Conservation (phyloP, 1,140 invertebrate genomes). For the Hesperophylax magnus region DNA sequence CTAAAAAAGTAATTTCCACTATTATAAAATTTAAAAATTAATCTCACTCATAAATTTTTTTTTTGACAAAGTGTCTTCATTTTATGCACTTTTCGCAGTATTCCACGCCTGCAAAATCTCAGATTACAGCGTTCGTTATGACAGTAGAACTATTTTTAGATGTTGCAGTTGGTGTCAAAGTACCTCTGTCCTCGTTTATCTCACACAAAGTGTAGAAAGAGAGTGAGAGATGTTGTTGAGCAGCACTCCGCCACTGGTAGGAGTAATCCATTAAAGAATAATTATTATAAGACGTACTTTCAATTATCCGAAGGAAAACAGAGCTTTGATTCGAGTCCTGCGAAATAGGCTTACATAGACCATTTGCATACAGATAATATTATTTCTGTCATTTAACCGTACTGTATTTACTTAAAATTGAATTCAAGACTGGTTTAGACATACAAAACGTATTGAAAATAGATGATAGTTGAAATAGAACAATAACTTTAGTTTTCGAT, state of each 20-base stretch:
- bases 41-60: background rate
- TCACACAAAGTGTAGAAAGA: background rate
- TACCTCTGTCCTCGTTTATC: constrained; percentile 3
- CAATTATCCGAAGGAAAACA: no score
- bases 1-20: no score
- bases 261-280: background rate
- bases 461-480: no score
- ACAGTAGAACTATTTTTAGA: constrained; percentile 55
- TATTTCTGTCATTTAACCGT: no score
- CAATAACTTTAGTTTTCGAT: no score
- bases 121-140: constrained; percentile 36
- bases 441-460: no score
- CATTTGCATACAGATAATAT: background rate
- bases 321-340: no score
- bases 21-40: no score
- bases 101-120: background rate
- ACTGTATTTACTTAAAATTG: no score
- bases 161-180: constrained; percentile 45
- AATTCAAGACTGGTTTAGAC: no score
- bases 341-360: no score
- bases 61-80: background rate
- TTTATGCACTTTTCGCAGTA: background rate
- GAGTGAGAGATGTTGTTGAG: background rate
- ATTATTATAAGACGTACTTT: no score
- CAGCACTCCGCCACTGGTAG: background rate